Base-by-base conservation (phyloP, 2,797 vertebrate species). In the Hirundo rustica region DNA sequence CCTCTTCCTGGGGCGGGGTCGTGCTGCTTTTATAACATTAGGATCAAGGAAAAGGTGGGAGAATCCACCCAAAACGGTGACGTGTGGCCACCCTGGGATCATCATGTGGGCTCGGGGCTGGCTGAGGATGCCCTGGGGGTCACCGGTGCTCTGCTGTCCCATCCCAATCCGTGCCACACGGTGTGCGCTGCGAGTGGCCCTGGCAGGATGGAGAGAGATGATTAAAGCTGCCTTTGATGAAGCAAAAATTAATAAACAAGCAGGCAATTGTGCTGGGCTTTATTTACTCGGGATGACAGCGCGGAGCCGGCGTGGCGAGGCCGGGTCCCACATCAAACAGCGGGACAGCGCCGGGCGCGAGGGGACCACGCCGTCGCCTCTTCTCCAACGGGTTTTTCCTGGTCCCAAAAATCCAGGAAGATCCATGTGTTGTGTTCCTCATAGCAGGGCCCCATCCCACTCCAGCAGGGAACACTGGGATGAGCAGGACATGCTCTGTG, bases 191-290 rank as follows among this genome's bases (percentile, higher is more conserved):
- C 0, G 0, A 80, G 61, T 7, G 36, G 82, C 13, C 16, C 25
- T 21, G 73, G 73, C 62, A 55, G 77, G 88, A 94, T 32, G 66
- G 76, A 86, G 21, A 53, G 58, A 60, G 86, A 76, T 84, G 94
- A 95, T 95, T 94, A 96, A 96, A 93, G 90, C 60, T 57, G 81
- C 75, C 88, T 96, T 94, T 89, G 82, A 93, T 92, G 67, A 65
- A 89, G 54, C 7, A 25, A 73, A 89, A 89, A 73, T 95, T 86
- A 88, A 84, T 86, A 91, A 96, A 89, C 70, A 83, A 92, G 92
- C 21, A 85, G 61, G 88, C 54, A 64, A 36, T 77, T 32, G 58
- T 26, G 36, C 62, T 25, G 58, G 79, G 19, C 84, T 88, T 57
- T 85, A 82, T 85, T 91, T 91, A 76, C 60, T 45, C 1, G 44